These are phyloP conservation scores for Aurelia coerulea DNA, from an alignment of 30 jellyfish, hydroid and myxozoan genomes.

Conservation along the genomic window DNA sequence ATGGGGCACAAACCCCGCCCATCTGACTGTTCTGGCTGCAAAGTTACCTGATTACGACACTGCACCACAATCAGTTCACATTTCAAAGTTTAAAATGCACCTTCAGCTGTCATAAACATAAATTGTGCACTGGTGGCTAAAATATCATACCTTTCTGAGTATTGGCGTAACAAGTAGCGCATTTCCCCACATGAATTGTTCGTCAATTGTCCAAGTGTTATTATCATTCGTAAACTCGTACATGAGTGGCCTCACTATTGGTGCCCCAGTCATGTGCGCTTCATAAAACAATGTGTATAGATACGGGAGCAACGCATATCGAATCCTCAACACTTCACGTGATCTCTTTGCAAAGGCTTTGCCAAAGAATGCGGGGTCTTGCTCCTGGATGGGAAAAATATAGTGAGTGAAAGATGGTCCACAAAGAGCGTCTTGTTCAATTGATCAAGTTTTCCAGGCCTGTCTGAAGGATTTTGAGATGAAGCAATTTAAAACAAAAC, in stretches of 20 bases:
- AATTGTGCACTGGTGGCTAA: too few relatives aligned
- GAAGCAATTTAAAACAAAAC: too few relatives aligned
- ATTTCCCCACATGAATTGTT: constrained; percentile 94
- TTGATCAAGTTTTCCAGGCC: too few relatives aligned
- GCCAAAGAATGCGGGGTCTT: constrained; percentile 94
- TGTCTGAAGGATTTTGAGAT: too few relatives aligned
- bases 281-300: constrained; percentile 83
- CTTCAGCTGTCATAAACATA: too few relatives aligned
- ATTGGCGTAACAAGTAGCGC: constrained; percentile 86
- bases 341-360: constrained; percentile 69
- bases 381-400: constrained; percentile 52
- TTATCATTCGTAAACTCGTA: constrained; percentile 69
- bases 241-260: constrained; percentile 87
- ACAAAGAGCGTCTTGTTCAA: too few relatives aligned
- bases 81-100: neutral
- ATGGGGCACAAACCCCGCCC: neutral
- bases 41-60: neutral
- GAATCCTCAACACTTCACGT: constrained; percentile 49
- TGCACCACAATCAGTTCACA: neutral
- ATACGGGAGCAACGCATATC: constrained; percentile 86
- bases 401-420: too few relatives aligned
- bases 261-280: constrained; percentile 73
- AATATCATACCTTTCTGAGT: constrained; percentile 71
- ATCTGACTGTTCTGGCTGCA: neutral
- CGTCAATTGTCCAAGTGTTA: constrained; percentile 70